Evolutionary conservation across 2,113 vertebrate species (phyloP).

Genomic region (Laticauda colubrina): DNA sequence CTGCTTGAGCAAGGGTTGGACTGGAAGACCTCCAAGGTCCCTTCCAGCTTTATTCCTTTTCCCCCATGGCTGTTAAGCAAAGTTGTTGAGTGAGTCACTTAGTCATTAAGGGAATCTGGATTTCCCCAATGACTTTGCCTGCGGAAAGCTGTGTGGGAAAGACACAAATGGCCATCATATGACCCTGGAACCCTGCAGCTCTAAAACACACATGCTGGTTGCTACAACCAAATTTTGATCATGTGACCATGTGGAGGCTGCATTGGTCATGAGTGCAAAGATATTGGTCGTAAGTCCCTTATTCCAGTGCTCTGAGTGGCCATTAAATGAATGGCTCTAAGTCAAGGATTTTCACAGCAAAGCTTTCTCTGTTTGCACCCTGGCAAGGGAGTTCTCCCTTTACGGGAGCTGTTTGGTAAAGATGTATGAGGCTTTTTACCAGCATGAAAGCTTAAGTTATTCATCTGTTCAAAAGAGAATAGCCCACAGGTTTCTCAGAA

Average conservation of each 20-base stretch:
- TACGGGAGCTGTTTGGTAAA: neutral
- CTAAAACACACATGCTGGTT: neutral
- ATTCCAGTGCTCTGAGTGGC: neutral
- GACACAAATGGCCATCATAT: neutral
- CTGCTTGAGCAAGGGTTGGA: neutral
- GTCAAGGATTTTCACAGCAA: neutral
- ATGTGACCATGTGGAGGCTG: neutral
- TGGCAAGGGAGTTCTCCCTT: neutral
- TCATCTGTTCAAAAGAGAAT: neutral
- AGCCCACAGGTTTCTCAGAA: neutral
- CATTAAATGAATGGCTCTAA: neutral
- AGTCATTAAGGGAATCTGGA: neutral
- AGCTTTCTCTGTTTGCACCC: neutral
- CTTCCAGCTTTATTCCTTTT: neutral
- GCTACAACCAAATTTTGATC: neutral
- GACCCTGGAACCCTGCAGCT: neutral
- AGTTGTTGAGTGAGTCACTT: neutral
- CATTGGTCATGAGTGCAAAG: neutral
- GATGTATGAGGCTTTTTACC: neutral
- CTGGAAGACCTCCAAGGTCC: neutral
- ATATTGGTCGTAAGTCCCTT: neutral
- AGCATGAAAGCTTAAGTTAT: neutral
- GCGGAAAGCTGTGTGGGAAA: neutral
- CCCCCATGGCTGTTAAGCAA: neutral
- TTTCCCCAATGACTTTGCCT: neutral